A percentile compares a stretch with the other conserved stretches of the same genome.
Conservation (phyloP, 2,888 invertebrate genomes). For the Pyrgus malvae region DNA sequence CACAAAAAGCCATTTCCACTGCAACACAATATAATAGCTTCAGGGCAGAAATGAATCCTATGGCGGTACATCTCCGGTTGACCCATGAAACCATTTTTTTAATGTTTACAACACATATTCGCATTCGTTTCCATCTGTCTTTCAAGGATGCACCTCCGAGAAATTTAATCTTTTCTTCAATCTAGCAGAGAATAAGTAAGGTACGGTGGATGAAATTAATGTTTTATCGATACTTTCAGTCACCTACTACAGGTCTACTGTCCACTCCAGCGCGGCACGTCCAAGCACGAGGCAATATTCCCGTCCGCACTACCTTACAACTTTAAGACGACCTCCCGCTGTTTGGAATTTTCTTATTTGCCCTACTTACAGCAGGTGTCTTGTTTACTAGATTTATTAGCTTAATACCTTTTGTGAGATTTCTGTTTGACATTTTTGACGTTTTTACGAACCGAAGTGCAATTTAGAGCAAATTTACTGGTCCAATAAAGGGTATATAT, state of each 20-base stretch:
- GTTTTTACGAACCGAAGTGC: too few species aligned
- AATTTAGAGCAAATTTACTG: too few species aligned
- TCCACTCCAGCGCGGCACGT: constrained; percentile 48
- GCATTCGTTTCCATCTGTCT: too few species aligned
- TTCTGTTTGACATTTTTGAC: too few species aligned
- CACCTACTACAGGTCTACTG: constrained; percentile 17
- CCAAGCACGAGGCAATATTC: constrained; percentile 47
- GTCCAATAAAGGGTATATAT: too few species aligned
- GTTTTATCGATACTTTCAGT: not conserved
- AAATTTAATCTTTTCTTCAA: not conserved
- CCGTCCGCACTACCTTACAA: constrained; percentile 30
- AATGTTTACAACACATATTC: too few species aligned
- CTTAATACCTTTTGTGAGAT: not conserved
- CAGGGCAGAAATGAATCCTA: too few species aligned
- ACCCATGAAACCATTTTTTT: too few species aligned
- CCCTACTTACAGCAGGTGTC: constrained; percentile 17
- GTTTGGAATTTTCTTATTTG: constrained; percentile 24
- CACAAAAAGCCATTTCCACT: too few species aligned
- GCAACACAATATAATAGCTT: too few species aligned
- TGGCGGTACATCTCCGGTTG: too few species aligned
- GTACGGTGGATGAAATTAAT: not conserved
- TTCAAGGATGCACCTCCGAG: too few species aligned
- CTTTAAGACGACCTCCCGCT: constrained; percentile 21
- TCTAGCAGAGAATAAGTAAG: not conserved
- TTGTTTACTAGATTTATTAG: constrained; percentile 6